Evolutionary conservation across 2,797 vertebrate species (phyloP).

Genomic region (Pteropus rufus): DNA sequence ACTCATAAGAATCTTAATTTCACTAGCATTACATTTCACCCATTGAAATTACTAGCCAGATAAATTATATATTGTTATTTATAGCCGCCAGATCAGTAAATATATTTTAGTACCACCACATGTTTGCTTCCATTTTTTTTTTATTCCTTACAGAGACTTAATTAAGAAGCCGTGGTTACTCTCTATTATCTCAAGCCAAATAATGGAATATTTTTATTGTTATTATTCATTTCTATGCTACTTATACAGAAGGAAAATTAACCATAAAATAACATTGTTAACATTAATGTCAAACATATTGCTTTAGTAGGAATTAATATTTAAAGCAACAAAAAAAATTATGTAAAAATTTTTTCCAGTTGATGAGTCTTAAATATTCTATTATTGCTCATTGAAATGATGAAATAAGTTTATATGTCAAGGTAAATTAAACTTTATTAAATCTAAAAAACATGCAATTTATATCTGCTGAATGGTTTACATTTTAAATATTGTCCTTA

Average conservation of each 20-base stretch:
- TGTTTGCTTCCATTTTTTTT: background rate
- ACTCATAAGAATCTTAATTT: background rate
- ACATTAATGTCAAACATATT: background rate
- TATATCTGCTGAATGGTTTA: background rate
- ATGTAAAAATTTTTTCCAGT: background rate
- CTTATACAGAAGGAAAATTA: background rate
- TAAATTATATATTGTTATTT: background rate
- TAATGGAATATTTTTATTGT: slow-evolving; percentile 19
- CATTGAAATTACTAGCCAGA: background rate
- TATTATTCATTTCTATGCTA: background rate
- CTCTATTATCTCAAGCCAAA: background rate
- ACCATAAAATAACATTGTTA: background rate
- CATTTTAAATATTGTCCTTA: background rate
- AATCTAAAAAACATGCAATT: background rate
- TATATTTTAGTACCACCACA: background rate
- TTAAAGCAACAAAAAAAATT: background rate
- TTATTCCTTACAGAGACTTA: background rate
- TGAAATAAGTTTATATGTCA: background rate
- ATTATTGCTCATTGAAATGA: background rate
- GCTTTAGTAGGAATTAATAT: background rate
- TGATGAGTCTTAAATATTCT: background rate
- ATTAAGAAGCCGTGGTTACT: background rate
- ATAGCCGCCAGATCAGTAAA: background rate
- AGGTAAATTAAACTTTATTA: background rate
- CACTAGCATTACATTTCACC: background rate